Evolutionary conservation across 2,797 vertebrate species (phyloP).

Genomic region (Molothrus ater): DNA sequence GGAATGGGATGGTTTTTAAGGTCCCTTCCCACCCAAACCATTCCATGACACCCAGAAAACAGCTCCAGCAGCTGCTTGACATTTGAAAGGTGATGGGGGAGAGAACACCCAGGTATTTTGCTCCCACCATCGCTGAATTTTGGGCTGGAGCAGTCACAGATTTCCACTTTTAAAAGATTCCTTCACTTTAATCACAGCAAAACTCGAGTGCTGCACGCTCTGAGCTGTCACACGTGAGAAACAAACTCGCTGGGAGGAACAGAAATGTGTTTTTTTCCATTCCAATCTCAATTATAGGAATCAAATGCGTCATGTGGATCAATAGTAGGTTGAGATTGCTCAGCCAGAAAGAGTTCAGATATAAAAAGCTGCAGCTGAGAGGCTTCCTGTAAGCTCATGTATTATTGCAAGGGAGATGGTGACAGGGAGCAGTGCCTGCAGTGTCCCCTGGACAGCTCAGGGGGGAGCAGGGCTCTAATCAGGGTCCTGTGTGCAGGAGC

Average conservation of each 20-base stretch:
- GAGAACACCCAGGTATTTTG: background rate
- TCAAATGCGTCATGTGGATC: background rate
- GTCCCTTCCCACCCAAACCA: background rate
- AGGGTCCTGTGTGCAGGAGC: background rate
- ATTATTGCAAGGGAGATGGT: background rate
- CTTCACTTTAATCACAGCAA: background rate
- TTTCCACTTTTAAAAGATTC: background rate
- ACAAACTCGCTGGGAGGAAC: background rate
- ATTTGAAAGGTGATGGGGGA: rapidly evolving
- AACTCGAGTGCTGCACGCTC: background rate
- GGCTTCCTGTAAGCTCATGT: background rate
- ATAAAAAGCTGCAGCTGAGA: constrained; percentile 1
- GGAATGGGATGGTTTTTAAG: background rate
- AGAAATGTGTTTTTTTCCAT: background rate
- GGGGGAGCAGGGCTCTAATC: background rate
- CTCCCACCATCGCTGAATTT: background rate
- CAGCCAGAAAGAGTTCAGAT: constrained; percentile 12
- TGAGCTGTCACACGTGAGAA: background rate
- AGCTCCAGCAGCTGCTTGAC: background rate
- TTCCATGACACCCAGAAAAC: background rate
- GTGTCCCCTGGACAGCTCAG: background rate
- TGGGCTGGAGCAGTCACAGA: background rate
- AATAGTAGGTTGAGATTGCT: background rate
- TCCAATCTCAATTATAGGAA: constrained; percentile 5
- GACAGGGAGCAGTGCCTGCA: background rate